Evolutionary conservation across 1,140 invertebrate species (phyloP).

Genomic region (Zaprionus africanus): DNA sequence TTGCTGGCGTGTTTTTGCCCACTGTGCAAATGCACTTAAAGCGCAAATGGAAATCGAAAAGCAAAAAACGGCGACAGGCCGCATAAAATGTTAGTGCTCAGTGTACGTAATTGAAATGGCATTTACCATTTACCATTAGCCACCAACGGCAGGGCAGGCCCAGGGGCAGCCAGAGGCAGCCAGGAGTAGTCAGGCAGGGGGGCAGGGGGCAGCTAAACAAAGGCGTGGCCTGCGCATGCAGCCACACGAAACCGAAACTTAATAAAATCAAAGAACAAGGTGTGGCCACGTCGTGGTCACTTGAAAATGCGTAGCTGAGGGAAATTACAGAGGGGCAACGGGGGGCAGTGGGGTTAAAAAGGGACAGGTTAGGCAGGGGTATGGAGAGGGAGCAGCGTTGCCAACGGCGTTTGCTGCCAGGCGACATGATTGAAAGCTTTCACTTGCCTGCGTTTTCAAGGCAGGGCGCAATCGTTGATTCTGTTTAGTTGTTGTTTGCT

Average conservation of each 20-base stretch:
- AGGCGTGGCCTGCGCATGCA: slow-evolving; percentile 25
- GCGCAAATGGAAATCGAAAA: slow-evolving; percentile 73
- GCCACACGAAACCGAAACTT: slow-evolving; percentile 65
- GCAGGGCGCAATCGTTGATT: slow-evolving; percentile 43
- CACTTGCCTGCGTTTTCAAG: slow-evolving; percentile 77
- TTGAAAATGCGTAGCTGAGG: slow-evolving; percentile 53
- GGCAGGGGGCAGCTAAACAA: slow-evolving; percentile 31
- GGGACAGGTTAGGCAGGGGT: neutral
- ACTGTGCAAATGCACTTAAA: slow-evolving; percentile 78
- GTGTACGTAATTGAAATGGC: slow-evolving; percentile 79
- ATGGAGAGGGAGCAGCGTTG: slow-evolving; percentile 11
- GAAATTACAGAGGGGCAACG: neutral
- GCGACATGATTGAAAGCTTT: slow-evolving; percentile 77
- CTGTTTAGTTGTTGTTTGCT: slow-evolving; percentile 6
- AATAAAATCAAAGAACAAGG: slow-evolving; percentile 79
- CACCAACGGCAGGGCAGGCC: slow-evolving; percentile 28
- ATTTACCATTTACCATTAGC: slow-evolving; percentile 72
- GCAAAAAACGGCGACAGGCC: slow-evolving; percentile 62
- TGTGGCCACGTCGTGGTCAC: slow-evolving; percentile 64
- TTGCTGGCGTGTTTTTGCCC: slow-evolving; percentile 39
- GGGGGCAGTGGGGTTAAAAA: neutral
- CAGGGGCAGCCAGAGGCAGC: slow-evolving; percentile 12
- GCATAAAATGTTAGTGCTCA: slow-evolving; percentile 78
- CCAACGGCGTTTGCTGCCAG: slow-evolving; percentile 22
- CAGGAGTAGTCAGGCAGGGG: too few species aligned